Conservation (phyloP, 2,888 invertebrate genomes). For the Drosophila diplacantha region DNA sequence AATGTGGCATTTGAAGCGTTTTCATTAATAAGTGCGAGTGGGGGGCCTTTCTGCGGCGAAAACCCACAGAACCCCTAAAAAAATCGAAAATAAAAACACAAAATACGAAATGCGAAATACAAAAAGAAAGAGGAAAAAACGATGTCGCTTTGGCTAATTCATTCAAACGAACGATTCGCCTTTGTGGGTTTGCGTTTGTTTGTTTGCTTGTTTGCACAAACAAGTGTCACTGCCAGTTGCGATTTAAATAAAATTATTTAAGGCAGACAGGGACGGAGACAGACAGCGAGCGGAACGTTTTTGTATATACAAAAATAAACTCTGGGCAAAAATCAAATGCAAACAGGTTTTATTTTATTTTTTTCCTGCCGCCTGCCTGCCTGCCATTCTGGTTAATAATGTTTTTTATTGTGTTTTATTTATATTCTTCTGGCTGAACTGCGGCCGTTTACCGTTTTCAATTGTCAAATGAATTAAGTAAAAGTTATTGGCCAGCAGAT, state of each 20-base stretch:
- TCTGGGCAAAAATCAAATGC: slow-evolving; percentile 49
- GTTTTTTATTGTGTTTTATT: slow-evolving; percentile 2
- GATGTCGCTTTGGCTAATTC: slow-evolving; percentile 47
- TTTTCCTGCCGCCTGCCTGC: slow-evolving; percentile 15
- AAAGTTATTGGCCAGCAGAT: slow-evolving; percentile 43
- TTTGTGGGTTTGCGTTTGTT: slow-evolving; percentile 32
- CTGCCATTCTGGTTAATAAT: slow-evolving; percentile 39
- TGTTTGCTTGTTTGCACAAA: slow-evolving; percentile 56
- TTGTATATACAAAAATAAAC: slow-evolving; percentile 32
- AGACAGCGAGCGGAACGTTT: slow-evolving; percentile 21
- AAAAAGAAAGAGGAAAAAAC: not conserved
- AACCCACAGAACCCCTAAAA: too few relatives aligned
- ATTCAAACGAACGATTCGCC: slow-evolving; percentile 47
- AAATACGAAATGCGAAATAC: not conserved
- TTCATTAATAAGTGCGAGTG: slow-evolving; percentile 63
- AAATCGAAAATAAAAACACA: not conserved
- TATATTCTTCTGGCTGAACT: not conserved
- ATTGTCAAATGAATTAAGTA: slow-evolving; percentile 46
- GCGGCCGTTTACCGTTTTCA: slow-evolving; percentile 37
- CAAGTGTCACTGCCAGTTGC: slow-evolving; percentile 62
- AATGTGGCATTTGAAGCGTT: slow-evolving; percentile 63
- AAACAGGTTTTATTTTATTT: slow-evolving; percentile 53
- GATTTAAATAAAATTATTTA: slow-evolving; percentile 64
- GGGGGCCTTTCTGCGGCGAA: slow-evolving; percentile 1
- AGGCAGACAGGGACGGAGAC: slow-evolving; percentile 45